Evolutionary conservation across 2,888 invertebrate species (phyloP).

Genomic region (Scaptomyza parva): DNA sequence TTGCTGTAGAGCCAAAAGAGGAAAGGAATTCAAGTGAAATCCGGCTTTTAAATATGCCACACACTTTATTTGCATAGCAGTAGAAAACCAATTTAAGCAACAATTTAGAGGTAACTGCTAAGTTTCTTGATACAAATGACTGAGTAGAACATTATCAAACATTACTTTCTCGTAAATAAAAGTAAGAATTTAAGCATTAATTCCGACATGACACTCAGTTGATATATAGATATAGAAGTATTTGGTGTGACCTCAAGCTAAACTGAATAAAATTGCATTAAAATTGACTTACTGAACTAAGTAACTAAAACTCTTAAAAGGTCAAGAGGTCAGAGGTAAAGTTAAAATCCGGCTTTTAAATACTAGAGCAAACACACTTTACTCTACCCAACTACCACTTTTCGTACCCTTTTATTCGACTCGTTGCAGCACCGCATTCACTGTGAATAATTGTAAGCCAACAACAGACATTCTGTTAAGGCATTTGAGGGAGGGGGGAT

Average conservation of each 20-base stretch:
- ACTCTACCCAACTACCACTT: slow-evolving; percentile 18
- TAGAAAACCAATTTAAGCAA: too few species aligned
- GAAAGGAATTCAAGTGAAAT: too few species aligned
- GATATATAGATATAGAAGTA: background rate
- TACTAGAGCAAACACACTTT: slow-evolving; percentile 24
- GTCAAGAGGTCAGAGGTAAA: background rate
- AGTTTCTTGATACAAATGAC: background rate
- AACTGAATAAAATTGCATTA: slow-evolving; percentile 51
- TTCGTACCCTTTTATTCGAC: slow-evolving; percentile 1
- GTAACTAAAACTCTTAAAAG: background rate
- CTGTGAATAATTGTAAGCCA: slow-evolving; percentile 24
- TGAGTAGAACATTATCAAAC: too few species aligned
- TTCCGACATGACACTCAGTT: background rate
- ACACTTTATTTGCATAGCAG: background rate
- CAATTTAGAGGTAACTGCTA: too few species aligned
- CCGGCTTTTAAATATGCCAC: background rate
- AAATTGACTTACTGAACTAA: slow-evolving; percentile 53
- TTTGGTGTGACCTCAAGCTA: slow-evolving; percentile 28
- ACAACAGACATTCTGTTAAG: slow-evolving; percentile 2
- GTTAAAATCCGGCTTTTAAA: slow-evolving; percentile 24
- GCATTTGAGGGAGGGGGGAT: slow-evolving; percentile 9
- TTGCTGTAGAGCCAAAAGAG: background rate
- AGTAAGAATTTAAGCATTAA: background rate
- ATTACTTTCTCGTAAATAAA: background rate
- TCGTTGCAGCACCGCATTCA: slow-evolving; percentile 18